These are phyloP conservation scores for Musca domestica DNA, from an alignment of 1,140 invertebrate genomes.

Conservation along the genomic window DNA sequence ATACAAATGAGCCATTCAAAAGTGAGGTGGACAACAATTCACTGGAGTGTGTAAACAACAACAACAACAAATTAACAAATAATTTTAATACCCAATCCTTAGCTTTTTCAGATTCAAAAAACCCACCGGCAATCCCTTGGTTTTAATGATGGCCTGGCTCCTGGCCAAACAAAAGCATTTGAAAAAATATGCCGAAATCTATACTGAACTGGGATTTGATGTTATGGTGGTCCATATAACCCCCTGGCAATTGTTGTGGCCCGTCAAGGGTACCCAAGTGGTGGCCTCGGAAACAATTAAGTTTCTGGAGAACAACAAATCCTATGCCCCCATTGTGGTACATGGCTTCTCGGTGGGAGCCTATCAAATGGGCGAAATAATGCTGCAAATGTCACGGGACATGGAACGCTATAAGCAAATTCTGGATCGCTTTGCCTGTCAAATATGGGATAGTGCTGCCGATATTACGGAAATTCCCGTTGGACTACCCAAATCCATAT, in stretches of 20 bases:
- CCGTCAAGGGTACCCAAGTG: constrained; percentile 71
- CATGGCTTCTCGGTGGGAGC: constrained; percentile 89
- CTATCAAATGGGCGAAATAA: constrained; percentile 80
- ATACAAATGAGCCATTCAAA: constrained; percentile 58
- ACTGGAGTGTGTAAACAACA: constrained; percentile 53
- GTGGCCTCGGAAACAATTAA: constrained; percentile 71
- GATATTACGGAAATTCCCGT: constrained; percentile 77
- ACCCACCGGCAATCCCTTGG: constrained; percentile 60
- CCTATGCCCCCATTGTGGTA: constrained; percentile 66
- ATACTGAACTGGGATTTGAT: constrained; percentile 81
- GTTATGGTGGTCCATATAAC: constrained; percentile 74
- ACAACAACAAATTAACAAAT: no score
- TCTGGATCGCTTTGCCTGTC: constrained; percentile 69
- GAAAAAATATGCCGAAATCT: constrained; percentile 79
- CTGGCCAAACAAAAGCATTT: constrained; percentile 78
- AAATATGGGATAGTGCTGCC: constrained; percentile 84
- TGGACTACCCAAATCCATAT: constrained; percentile 75
- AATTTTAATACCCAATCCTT: no score
- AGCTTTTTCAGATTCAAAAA: constrained; percentile 49
- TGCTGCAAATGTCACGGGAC: constrained; percentile 65
- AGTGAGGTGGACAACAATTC: constrained; percentile 58
- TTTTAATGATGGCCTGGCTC: constrained; percentile 79
- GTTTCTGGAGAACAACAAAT: constrained; percentile 66
- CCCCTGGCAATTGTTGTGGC: constrained; percentile 83
- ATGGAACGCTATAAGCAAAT: constrained; percentile 65